Evolutionary conservation across 2,888 invertebrate genomes (phyloP), one percentile per base, ranked within the genome.

Genomic region (Nipponacmea schrenckii): DNA sequence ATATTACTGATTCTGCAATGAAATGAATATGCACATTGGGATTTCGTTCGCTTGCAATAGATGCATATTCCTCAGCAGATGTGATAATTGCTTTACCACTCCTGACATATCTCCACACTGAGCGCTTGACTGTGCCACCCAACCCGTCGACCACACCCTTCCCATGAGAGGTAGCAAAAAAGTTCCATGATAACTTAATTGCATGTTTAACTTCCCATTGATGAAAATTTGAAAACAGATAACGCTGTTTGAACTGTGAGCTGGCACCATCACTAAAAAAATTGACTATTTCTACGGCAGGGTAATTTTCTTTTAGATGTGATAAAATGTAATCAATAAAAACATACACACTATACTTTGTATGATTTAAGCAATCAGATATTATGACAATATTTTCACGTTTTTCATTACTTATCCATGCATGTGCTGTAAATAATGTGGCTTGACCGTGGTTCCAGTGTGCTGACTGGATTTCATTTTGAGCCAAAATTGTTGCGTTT

Each of bases 131-230:
- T 8, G 50, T 50, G 12, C n/a, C 50, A 50, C n/a, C 50, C 20
- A 50, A 50, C 50, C 64, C 69, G 50, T 69, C 69, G 7, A 64
- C 64, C 20, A 64, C 64, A 24, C 64, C 69, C 64, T 69, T 69
- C 7, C 69, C 69, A 50, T 64, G 69, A 27, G 69, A 24, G 7
- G 69, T 69, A 4, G 69, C 64, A 64, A 69, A 69, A 44, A 24
- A 65, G 10, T 48, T 64, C 69, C 69, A 65, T 44, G 24, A 24
- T 10, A 69, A 20, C 50, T 12, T 17, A 50, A 50, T 17, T 50
- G 17, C n/a, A 50, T 50, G 50, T 12, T 50, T 10, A 17, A n/a
- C n/a, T 50, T 50, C n/a, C 50, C 50, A 50, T 0, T 17, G 20
- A 50, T 50, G 20, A 50, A 50, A 20, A 50, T 50, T 50, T 10